A percentile compares a stretch with the other conserved stretches of the same genome.
Evolutionary conservation across 2,113 vertebrate genomes (phyloP).

Genomic region (Tachycineta bicolor): DNA sequence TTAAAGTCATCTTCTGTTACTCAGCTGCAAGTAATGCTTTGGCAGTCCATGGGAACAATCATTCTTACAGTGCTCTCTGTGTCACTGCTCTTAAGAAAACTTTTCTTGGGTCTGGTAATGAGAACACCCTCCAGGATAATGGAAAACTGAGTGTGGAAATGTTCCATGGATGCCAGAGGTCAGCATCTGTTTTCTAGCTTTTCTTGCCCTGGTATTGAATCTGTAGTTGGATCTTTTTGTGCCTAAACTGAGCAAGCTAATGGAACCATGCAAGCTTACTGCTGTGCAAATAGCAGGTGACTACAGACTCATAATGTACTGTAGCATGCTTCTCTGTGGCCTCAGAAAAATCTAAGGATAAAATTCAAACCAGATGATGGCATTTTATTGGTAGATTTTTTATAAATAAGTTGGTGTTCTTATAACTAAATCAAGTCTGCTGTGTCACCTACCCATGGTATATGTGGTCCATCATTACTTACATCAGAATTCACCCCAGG

Average conservation of each 20-base stretch:
- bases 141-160: neutral
- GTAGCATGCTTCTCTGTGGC: neutral
- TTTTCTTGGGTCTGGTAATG: slow-evolving; percentile 12
- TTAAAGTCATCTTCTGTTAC: neutral
- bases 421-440: neutral
- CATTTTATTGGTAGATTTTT: neutral
- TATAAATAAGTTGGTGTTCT: neutral
- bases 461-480: neutral
- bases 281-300: neutral
- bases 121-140: neutral
- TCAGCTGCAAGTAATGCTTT: neutral
- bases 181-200: slow-evolving; percentile 6
- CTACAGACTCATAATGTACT: neutral
- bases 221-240: neutral
- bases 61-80: neutral
- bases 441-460: neutral
- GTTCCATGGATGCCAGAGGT: neutral
- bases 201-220: neutral
- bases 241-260: neutral
- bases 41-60: neutral
- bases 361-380: neutral
- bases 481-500: neutral
- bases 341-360: neutral
- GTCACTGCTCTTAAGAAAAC: neutral
- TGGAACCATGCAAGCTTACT: neutral